Evolutionary conservation across 2,888 invertebrate species (phyloP).

Genomic region (Phrixothrix hirtus): DNA sequence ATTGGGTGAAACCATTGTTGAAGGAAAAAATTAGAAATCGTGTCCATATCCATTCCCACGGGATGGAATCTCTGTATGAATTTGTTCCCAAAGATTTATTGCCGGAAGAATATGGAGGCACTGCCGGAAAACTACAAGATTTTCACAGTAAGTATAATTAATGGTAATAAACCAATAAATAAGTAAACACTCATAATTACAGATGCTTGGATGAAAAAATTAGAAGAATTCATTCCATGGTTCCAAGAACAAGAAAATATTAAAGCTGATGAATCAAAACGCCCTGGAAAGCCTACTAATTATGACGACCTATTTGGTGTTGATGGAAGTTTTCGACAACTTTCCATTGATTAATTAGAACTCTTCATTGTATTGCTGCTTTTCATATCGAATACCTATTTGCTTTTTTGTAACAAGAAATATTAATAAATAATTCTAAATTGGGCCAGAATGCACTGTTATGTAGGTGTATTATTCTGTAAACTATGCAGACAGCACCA

Average conservation of each 20-base stretch:
- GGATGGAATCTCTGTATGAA: conserved; percentile 73
- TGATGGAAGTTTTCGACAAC: conserved; percentile 85
- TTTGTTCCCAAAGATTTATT: conserved; percentile 78
- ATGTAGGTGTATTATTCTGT: no score
- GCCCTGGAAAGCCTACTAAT: conserved; percentile 84
- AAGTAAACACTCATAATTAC: conserved; percentile 40
- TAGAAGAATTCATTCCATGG: conserved; percentile 77
- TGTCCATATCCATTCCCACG: conserved; percentile 75
- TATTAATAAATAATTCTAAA: no score
- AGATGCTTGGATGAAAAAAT: conserved; percentile 80
- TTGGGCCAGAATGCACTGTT: no score
- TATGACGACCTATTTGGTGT: conserved; percentile 87
- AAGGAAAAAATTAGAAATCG: conserved; percentile 86
- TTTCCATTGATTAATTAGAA: conserved; percentile 75
- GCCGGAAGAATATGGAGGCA: conserved; percentile 83
- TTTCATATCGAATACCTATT: neutral
- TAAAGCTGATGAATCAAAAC: conserved; percentile 77
- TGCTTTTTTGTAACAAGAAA: neutral
- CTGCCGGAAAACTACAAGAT: conserved; percentile 71
- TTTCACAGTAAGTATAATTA: conserved; percentile 63
- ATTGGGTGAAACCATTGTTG: conserved; percentile 83
- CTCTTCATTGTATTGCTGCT: neutral
- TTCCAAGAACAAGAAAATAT: conserved; percentile 77
- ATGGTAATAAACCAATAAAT: neutral
- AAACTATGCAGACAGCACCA: no score